These are phyloP conservation scores for Trissolcus basalis DNA, from an alignment of 1,140 invertebrate species.

Conservation along the genomic window DNA sequence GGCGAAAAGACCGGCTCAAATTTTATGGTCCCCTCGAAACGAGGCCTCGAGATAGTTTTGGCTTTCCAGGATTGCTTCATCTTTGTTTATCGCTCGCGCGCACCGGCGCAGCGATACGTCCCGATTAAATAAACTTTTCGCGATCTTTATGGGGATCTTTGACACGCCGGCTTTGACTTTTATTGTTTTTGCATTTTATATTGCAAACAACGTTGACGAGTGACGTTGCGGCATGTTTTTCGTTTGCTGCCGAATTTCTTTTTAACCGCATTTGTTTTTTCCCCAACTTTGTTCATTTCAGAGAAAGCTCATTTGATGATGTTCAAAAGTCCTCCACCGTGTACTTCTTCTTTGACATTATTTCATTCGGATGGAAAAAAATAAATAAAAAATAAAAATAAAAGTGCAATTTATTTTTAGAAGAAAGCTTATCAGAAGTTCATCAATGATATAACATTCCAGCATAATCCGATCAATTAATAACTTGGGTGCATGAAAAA, in stretches of 20 bases:
- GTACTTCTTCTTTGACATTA: too few relatives aligned
- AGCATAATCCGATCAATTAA: conserved; percentile 54
- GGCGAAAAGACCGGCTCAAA: conserved; percentile 55
- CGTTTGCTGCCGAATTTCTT: not conserved
- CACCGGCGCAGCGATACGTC: conserved; percentile 1
- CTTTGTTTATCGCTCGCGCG: conserved; percentile 43
- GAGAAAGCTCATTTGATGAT: too few relatives aligned
- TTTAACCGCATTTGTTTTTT: too few relatives aligned
- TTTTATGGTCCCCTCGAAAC: conserved; percentile 51
- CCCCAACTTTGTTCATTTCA: too few relatives aligned
- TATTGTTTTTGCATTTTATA: conserved; percentile 35
- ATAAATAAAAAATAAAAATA: too few relatives aligned
- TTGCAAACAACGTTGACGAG: conserved; percentile 23
- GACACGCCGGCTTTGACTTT: conserved; percentile 27
- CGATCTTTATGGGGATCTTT: conserved; percentile 43
- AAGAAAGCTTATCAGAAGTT: too few relatives aligned
- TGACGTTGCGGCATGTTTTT: conserved; percentile 16
- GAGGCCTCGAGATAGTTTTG: conserved; percentile 54
- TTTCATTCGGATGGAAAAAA: too few relatives aligned
- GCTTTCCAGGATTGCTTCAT: conserved; percentile 54
- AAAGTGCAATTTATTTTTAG: too few relatives aligned
- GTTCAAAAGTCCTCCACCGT: too few relatives aligned
- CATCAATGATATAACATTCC: too few relatives aligned
- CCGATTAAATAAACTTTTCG: conserved; percentile 54
- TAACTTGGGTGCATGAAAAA: conserved; percentile 35